Evolutionary conservation across 2,888 invertebrate genomes (phyloP).

Genomic region (Pilophorus perplexus): DNA sequence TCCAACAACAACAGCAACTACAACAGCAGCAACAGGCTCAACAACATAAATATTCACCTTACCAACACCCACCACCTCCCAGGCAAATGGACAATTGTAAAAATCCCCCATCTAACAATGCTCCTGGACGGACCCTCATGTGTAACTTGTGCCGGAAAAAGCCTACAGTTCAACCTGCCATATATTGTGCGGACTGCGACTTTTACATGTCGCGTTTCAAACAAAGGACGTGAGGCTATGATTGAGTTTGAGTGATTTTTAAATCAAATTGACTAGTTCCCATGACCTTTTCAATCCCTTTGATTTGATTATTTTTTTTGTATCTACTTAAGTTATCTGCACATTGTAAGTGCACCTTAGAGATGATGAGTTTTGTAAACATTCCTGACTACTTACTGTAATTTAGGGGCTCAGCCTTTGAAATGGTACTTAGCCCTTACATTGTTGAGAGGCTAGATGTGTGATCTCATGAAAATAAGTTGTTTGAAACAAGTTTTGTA

Average conservation of each 20-base stretch:
- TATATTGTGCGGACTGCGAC: constrained; percentile 87
- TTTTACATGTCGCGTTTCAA: constrained; percentile 86
- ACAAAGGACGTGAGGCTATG: constrained; percentile 54
- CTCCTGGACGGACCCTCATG: constrained; percentile 61
- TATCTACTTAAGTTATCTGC: no score
- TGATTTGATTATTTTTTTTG: no score
- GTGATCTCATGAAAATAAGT: constrained; percentile 21
- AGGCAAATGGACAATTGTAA: constrained; percentile 52
- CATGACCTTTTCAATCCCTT: no score
- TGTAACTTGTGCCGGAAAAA: constrained; percentile 88
- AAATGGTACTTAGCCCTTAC: no score
- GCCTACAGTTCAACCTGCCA: constrained; percentile 69
- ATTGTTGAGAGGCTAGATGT: constrained; percentile 17
- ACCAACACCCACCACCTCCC: constrained; percentile 63
- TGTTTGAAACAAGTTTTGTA: neutral
- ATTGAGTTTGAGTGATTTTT: no score
- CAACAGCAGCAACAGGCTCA: constrained; percentile 29
- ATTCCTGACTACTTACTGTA: no score
- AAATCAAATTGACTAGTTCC: no score
- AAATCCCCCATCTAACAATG: constrained; percentile 48
- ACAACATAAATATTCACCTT: constrained; percentile 55
- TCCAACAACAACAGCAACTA: constrained; percentile 44
- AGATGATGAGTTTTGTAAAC: no score
- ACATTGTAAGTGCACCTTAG: no score
- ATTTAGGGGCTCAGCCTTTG: no score